These are phyloP conservation scores for Acanthoscelides obtectus DNA, from an alignment of 2,888 invertebrate species.

Conservation along the genomic window DNA sequence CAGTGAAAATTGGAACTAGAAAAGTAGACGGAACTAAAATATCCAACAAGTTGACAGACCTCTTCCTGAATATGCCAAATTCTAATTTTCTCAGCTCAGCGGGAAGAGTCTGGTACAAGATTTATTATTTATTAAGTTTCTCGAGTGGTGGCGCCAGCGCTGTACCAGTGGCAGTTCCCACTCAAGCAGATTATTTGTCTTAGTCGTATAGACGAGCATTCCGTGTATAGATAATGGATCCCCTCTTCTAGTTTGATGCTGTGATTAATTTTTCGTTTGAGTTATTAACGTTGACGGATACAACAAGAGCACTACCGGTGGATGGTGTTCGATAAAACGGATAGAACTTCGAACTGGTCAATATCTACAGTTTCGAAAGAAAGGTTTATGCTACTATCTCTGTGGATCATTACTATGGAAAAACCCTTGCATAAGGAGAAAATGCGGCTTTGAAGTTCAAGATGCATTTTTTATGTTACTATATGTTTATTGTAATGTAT, in stretches of 20 bases:
- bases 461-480: no score
- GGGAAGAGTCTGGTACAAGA: background rate
- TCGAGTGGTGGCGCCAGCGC: background rate
- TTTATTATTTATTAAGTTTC: background rate
- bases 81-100: background rate
- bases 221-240: constrained; percentile 36
- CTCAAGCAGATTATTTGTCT: background rate
- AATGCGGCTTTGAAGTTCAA: no score
- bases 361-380: no score
- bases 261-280: constrained; percentile 37
- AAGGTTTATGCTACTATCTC: no score
- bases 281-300: constrained; percentile 30
- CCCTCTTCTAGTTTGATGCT: constrained; percentile 29
- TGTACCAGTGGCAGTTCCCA: background rate
- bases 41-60: background rate
- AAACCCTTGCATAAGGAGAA: no score
- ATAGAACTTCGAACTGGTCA: no score
- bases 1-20: no score
- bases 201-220: constrained; percentile 17
- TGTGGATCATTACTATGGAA: no score
- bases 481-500: no score
- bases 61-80: background rate
- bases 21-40: no score
- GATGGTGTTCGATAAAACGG: background rate
- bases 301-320: constrained; percentile 15